Base-by-base conservation (phyloP, 2,888 invertebrate species). In the Noctuana brunneofusca region DNA sequence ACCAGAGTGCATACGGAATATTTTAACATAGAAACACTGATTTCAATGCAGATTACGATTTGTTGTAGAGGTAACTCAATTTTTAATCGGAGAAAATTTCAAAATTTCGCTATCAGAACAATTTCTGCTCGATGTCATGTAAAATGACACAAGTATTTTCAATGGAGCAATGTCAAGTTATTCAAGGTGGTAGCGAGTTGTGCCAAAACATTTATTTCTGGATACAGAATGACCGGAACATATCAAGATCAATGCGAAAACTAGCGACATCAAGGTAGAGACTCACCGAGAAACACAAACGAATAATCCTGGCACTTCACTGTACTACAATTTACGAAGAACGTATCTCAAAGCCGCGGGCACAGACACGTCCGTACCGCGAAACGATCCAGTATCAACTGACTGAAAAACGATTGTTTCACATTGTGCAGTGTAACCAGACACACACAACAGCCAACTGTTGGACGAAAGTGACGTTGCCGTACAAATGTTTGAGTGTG, bases 201-300 rank as follows among this genome's bases (percentile, higher is more conserved):
- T 88, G 88, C 88, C 88, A 89, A 88, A 80, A 69, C 69, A 73
- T 80, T 83, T 89, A 89, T 89, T 89, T 87, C 79, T 81, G 83
- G 74, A 77, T 66, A 67, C 68, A 68, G 66, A 63, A 58, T 66
- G 67, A 64, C 64, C 68, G 63, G 66, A 67, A 66, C 70, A 62
- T 54, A 70, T 71, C 80, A 83, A 82, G 81, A 83, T 81, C 81
- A 85, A 73, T 81, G 80, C 75, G 64, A 71, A 65, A 65, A 56
- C 59, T 27, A 55, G 30, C 56, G 41, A 38, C 50, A 63, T 50
- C 62, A 67, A 63, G 54, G 74, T 71, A 71, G 49, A 66, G 35
- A 64, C 88, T 89, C 80, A 88, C 89, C 87, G 64, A 75, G 68
- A 73, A 73, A 77, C 72, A 73, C 74, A 75, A 71, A 71, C 73